Conservation (phyloP, 2,888 invertebrate species). For the Siphonodentalium dalli region DNA sequence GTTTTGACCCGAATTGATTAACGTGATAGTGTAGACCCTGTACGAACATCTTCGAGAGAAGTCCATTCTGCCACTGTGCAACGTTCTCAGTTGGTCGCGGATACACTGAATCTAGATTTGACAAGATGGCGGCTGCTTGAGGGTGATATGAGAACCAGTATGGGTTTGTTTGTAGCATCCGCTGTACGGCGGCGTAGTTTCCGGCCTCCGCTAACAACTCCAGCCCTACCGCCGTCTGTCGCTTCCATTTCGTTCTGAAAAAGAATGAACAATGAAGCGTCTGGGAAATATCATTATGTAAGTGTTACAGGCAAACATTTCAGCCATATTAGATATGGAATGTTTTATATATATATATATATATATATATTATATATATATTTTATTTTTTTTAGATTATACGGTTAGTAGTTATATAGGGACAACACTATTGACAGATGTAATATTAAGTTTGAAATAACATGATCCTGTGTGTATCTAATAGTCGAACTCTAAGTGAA, state of each 20-base stretch:
- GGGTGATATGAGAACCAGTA: constrained; percentile 65
- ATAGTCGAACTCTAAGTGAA: no score
- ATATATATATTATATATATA: no score
- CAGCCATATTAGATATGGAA: no score
- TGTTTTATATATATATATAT: no score
- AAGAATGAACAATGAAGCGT: no score
- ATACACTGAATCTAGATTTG: constrained; percentile 57
- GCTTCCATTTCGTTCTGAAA: constrained; percentile 96
- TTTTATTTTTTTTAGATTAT: no score
- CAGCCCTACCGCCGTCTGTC: constrained; percentile 96
- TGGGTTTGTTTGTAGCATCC: constrained; percentile 71
- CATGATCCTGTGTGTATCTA: no score
- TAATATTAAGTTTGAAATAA: no score
- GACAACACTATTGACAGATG: no score
- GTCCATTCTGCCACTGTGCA: constrained; percentile 43
- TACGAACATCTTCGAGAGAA: constrained; percentile 60
- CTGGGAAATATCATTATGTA: no score
- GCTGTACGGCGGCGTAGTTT: constrained; percentile 97
- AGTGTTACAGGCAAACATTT: no score
- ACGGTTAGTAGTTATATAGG: no score
- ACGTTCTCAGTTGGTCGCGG: constrained; percentile 38
- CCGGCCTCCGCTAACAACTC: constrained; percentile 97
- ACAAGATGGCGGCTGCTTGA: constrained; percentile 50
- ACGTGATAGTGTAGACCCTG: constrained; percentile 54
- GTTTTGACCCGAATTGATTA: constrained; percentile 42